Base-by-base conservation (phyloP, 2,888 invertebrate species). In the Dynastes grantii region DNA sequence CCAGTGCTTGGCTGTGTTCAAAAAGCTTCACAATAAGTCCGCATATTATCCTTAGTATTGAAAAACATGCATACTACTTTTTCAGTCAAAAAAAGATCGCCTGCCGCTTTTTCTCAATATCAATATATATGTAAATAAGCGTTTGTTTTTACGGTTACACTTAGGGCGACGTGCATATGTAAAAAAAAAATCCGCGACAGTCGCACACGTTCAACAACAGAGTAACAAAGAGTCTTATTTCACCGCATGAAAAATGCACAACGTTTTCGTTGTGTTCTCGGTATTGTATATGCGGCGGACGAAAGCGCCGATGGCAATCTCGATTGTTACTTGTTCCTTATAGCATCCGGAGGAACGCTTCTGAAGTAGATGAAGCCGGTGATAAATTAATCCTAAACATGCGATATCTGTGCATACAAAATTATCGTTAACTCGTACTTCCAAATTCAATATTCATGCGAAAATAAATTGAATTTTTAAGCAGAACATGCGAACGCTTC, bases 91-190 rank as follows among this genome's bases (percentile, higher is more conserved):
- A 63, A 29, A 29, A 63, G 27, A 32, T 27, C 2, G 29, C 63
- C 13, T 29, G 40, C 58, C 58, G 58, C 40, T 40, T 73, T 37
- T 58, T n/a, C 37, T 22, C 40, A 58, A 73, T 73, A 73, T 73
- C 73, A 73, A 73, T 73, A 73, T 73, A 73, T 73, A 73, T 73
- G 73, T 58, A 73, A 73, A 73, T 73, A 58, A 58, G 73, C 58
- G 37, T 58, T 73, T 73, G 73, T 73, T 73, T 73, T 73, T 73
- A 73, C 58, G 58, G 73, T 73, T 51, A 73, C 73, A 73, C 73
- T 55, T 58, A 73, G 37, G 73, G 58, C 58, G 58, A 58, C 27
- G 55, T 37, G 45, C 45, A 45, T 45, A 8, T 8, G 58, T 55
- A 16, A 16, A 16, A 37, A 29, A 73, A 73, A 73, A 73, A 55